phyloP scores from a whole-genome alignment of 2,797 vertebrate genomes.

The Tragopan temminckii region DNA sequence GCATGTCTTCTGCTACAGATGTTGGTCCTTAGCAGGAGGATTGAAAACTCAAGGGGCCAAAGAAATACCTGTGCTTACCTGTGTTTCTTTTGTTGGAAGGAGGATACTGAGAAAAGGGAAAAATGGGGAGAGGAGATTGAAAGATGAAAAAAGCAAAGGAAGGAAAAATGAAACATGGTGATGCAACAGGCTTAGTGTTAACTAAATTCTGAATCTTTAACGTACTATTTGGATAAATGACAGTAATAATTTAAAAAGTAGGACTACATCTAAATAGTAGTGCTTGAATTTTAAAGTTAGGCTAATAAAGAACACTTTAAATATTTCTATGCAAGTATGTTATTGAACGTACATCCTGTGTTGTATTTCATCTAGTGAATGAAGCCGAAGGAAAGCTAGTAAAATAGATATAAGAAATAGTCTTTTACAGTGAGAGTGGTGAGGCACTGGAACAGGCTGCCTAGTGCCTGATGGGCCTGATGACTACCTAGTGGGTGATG shows the following conservation, averaged over 20 bases:
- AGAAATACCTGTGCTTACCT: not conserved
- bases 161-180: not conserved
- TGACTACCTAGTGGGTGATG: too few species aligned
- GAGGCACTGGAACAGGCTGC: too few species aligned
- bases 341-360: not conserved
- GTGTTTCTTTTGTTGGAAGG: not conserved
- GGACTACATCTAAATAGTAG: not conserved
- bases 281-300: not conserved
- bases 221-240: not conserved
- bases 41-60: not conserved
- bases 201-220: not conserved
- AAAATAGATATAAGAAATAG: not conserved
- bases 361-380: not conserved
- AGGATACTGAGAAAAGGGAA: not conserved
- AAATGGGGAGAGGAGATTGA: not conserved
- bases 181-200: not conserved
- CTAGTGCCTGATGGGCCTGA: too few species aligned
- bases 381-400: not conserved
- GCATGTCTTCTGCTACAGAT: not conserved
- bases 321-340: not conserved
- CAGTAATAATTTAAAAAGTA: not conserved
- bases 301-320: not conserved
- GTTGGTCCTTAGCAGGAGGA: not conserved
- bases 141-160: not conserved
- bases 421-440: too few species aligned